These are phyloP conservation scores for Corella eumyota DNA, from an alignment of 23 tunicate genomes.

Conservation along the genomic window DNA sequence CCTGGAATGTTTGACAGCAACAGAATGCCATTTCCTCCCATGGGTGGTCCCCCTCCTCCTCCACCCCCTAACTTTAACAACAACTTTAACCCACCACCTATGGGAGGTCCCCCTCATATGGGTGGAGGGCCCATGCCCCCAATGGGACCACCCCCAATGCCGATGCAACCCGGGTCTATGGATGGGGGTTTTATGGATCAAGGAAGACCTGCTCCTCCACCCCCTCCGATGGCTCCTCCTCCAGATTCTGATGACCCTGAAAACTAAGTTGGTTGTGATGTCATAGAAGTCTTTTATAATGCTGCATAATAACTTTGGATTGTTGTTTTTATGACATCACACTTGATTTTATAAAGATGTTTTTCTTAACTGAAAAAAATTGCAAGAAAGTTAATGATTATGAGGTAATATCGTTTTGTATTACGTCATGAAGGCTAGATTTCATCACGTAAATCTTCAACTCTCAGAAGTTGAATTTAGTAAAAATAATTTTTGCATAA, in stretches of 20 bases:
- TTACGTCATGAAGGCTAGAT: too few relatives aligned
- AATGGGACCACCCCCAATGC: conserved; percentile 57
- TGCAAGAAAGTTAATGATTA: too few relatives aligned
- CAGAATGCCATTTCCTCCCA: conserved; percentile 22
- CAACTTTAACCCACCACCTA: conserved; percentile 24
- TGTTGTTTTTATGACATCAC: too few relatives aligned
- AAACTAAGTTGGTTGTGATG: conserved; percentile 2
- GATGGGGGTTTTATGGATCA: conserved; percentile 13
- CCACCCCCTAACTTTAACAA: conserved; percentile 15
- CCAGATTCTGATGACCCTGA: conserved; percentile 37
- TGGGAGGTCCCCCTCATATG: conserved; percentile 38
- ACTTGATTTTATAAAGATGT: too few relatives aligned
- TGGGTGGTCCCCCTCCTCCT: conserved; percentile 2
- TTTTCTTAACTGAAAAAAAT: too few relatives aligned
- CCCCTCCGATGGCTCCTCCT: conserved; percentile 77
- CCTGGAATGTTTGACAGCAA: conserved; percentile 25
- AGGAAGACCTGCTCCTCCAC: conserved; percentile 64
- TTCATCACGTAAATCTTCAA: too few relatives aligned
- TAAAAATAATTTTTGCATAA: too few relatives aligned
- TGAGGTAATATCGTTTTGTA: too few relatives aligned
- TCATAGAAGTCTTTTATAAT: too few relatives aligned
- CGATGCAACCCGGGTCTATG: conserved; percentile 8
- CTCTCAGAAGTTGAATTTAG: too few relatives aligned
- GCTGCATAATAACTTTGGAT: too few relatives aligned
- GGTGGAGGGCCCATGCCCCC: conserved; percentile 23